Evolutionary conservation across 2,888 invertebrate species (phyloP), one percentile per base, ranked within the genome.

Genomic region (Isoperla grammatica): DNA sequence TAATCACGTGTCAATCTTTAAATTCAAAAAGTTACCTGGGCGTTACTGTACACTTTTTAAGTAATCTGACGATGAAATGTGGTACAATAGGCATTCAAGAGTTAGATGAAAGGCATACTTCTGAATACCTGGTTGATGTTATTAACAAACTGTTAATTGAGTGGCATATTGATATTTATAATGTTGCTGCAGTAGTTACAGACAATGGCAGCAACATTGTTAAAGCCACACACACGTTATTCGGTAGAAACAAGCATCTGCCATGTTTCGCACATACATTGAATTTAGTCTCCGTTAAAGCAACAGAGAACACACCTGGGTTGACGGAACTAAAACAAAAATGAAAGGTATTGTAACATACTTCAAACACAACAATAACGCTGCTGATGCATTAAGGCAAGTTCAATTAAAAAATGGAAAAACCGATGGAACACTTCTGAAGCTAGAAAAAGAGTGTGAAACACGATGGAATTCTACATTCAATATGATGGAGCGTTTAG

Each of bases 131-230:
- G 4, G 13, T 35, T 42, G 17, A 64, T 61, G 60, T 29, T 67
- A 1, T 6, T 50, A 15, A 45, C 64, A 37, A 61, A 62, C 13
- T 37, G 37, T 37, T 37, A 11, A 37, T 11, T 37, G 37, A 37
- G 37, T 68, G 67, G 67, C 23, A 59, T 22, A 67, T 68, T 22
- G 43, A 59, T 0, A 61, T 55, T 20, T 63, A 64, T 1, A 64
- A 57, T n/a, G 55, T 68, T 1, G 13, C 61, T 0, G 62, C 62
- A 4, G 56, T 67, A 9, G 64, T 67, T 6, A 56, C 67, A 5
- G 68, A 67, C 46, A 66, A 61, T 29, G 67, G 60, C 8, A 60
- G 64, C 1, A 68, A 68, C 54, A 66, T 68, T 2, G 60, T 56
- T 37, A 64, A 64, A 56, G 63, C 67, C 15, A 45, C 66, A 4